Base-by-base conservation (phyloP, 2,113 vertebrate species). In the Sebastes fasciatus region DNA sequence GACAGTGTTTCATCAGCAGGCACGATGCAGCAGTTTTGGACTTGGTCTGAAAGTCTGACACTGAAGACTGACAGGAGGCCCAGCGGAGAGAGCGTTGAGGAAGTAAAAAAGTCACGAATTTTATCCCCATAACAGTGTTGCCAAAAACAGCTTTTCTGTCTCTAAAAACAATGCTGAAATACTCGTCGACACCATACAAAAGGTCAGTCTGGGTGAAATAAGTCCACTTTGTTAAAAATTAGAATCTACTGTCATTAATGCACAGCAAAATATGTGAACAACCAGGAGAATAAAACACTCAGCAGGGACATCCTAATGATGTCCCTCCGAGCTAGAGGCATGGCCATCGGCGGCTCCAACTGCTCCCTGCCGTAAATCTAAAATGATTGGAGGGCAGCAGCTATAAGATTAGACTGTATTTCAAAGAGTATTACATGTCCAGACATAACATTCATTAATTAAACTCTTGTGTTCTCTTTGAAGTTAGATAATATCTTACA, bases 361-460 rank as follows among this genome's bases (percentile, higher is more conserved):
- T 88, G 85, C 70, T 91, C 87, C 49, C 69, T 43, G 76, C 87
- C 79, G 85, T 93, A 93, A 94, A 93, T 93, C 86, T 85, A 23
- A 87, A 85, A 89, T 75, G 79, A 90, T 92, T 86, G 92, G 77
- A 86, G 80, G 84, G 67, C 86, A 90, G 82, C 87, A 83, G 66
- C 74, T 81, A 34, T 34, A 72, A 84, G 85, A 93, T 88, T 86
- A 82, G 89, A 86, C 72, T 63, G 80, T 92, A 88, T 94, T 92
- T 93, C 88, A 92, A 83, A 89, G 82, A 73, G 64, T 77, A 87
- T 88, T 90, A 90, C 80, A 71, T 80, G 91, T 86, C 91, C 86
- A 86, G 89, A 88, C 86, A 77, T 89, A 90, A 88, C 86, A 83
- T 87, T 81, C 77, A 92, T 93, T 91, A 90, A 93, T 93, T 92